Evolutionary conservation across 2,113 vertebrate species (phyloP), one percentile per base, ranked within the genome.

Genomic region (Suncus etruscus): DNA sequence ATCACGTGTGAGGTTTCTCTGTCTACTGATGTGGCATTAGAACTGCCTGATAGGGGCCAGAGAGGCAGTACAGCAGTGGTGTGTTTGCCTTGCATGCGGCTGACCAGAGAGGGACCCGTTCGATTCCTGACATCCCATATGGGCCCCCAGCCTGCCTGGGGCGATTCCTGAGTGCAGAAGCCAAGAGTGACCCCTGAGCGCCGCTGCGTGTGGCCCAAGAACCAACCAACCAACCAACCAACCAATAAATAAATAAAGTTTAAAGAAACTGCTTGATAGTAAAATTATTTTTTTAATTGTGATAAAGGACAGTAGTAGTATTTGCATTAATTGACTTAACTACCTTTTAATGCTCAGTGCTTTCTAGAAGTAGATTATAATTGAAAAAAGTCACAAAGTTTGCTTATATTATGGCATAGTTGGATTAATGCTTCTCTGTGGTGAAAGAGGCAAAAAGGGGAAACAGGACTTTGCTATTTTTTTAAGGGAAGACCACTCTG

Each of bases 311-410:
- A 47, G 7, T 48, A 77, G 15, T 70, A 73, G 39, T 39, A 48
- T 66, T 25, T 83, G 18, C 84, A 74, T 82, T 73, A 51, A 50
- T 48, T 58, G 25, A 65, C 39, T 85, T 90, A 81, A 68, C 24
- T 65, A 8, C 14, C 45, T 92, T 79, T 69, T 69, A 15, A 8
- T 61, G n/a, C 69, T 24, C 11, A 24, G 10, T 32, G 3, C 2
- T 83, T 50, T 69, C 39, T 76, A 91, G 54, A 91, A 90, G 24
- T n/a, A 88, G 20, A 48, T 74, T 78, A 58, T 75, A 45, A 29
- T 74, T 16, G 45, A 77, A 10, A 92, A 86, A 72, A 29, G 11
- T 70, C 20, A n/a, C 2, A 73, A 18, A 90, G 8, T 69, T 11
- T 90, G 0, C 32, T 31, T 78, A 32, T 58, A 31, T 73, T 50